These are phyloP conservation scores for Numenius arquata DNA, from an alignment of 2,113 vertebrate species.

Conservation along the genomic window DNA sequence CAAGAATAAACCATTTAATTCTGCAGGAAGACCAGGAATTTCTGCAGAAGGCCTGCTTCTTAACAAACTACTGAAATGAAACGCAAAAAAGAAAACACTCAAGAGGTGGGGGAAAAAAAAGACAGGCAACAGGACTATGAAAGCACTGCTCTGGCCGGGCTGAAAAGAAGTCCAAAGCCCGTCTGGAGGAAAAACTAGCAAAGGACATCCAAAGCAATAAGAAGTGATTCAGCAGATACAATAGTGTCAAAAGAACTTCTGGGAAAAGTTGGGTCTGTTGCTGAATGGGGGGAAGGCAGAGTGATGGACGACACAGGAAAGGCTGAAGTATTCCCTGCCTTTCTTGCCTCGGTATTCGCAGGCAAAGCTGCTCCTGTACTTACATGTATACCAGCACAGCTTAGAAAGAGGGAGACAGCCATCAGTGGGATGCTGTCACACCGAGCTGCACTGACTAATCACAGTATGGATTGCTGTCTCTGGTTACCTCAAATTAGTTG, in stretches of 20 bases:
- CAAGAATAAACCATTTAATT: not conserved
- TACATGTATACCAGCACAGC: rapidly evolving
- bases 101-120: not conserved
- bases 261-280: not conserved
- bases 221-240: not conserved
- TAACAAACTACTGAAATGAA: not conserved
- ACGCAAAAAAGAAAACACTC: not conserved
- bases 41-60: not conserved
- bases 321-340: not conserved
- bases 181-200: rapidly evolving
- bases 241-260: not conserved
- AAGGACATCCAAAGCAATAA: not conserved
- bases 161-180: not conserved
- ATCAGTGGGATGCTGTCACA: not conserved
- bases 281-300: not conserved
- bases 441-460: not conserved
- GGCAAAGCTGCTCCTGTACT: not conserved
- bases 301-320: not conserved
- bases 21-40: not conserved
- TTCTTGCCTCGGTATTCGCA: not conserved
- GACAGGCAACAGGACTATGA: not conserved
- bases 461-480: not conserved
- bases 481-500: not conserved
- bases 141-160: not conserved
- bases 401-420: not conserved